Evolutionary conservation across 2,113 vertebrate genomes (phyloP).

Genomic region (Argyrosomus japonicus): DNA sequence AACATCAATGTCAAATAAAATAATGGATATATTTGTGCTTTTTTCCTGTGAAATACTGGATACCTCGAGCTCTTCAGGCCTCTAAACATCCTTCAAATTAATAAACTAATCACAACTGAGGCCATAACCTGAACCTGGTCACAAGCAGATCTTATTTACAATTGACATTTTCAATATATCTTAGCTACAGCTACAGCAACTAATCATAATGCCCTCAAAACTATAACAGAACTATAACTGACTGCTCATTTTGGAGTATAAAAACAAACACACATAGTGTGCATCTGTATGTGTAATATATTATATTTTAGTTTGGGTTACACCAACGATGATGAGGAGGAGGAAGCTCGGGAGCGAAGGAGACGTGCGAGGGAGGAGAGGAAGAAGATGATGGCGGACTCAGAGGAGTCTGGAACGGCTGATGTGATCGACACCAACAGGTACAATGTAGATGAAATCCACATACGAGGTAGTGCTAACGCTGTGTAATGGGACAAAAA

Average conservation of each 20-base stretch:
- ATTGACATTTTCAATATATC: neutral
- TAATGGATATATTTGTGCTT: neutral
- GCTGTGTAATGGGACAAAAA: neutral
- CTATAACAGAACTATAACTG: neutral
- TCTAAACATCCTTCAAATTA: neutral
- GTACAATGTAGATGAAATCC: slow-evolving; percentile 70
- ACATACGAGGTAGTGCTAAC: no score
- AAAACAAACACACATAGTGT: no score
- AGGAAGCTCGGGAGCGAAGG: slow-evolving; percentile 91
- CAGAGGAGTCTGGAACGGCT: slow-evolving; percentile 83
- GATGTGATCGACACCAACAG: slow-evolving; percentile 88
- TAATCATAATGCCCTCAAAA: neutral
- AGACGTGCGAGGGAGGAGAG: slow-evolving; percentile 94
- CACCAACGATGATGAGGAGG: slow-evolving; percentile 91
- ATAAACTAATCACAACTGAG: neutral
- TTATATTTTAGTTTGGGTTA: slow-evolving; percentile 83
- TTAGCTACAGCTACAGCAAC: neutral
- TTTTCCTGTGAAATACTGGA: neutral
- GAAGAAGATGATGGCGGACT: slow-evolving; percentile 85
- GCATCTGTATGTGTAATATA: neutral
- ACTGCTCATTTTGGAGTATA: neutral
- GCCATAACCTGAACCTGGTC: neutral
- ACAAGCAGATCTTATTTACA: neutral
- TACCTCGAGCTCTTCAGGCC: neutral
- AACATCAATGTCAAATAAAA: neutral